Evolutionary conservation across 2,113 vertebrate species (phyloP).

Genomic region (Gobio gobio): DNA sequence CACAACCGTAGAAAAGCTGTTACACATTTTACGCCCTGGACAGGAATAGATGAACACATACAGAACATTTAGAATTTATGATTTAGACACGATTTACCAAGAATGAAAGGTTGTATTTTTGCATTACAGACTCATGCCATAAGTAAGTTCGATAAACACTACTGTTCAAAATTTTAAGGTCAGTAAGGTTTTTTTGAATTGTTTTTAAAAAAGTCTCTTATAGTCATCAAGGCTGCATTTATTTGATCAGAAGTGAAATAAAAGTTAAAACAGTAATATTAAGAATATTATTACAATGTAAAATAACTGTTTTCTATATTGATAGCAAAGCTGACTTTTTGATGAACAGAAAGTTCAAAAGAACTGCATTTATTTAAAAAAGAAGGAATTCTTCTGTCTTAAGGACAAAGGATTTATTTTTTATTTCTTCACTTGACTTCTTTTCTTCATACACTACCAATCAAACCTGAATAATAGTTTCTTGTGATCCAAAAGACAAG

Average conservation of each 20-base stretch:
- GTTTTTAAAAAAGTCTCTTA: not conserved
- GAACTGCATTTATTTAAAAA: too few species aligned
- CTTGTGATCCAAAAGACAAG: too few species aligned
- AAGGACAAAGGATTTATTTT: too few species aligned
- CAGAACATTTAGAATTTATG: not conserved
- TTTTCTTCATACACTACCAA: too few species aligned
- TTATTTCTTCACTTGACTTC: too few species aligned
- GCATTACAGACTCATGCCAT: too few species aligned
- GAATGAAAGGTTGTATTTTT: not conserved
- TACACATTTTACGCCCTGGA: constrained; percentile 9
- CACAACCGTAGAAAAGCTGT: constrained; percentile 25
- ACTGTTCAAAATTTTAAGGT: not conserved
- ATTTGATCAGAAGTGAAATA: not conserved
- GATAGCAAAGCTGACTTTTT: not conserved
- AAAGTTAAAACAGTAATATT: not conserved
- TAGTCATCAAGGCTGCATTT: not conserved
- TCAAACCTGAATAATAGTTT: too few species aligned
- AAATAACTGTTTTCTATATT: not conserved
- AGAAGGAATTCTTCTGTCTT: too few species aligned
- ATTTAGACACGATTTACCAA: not conserved
- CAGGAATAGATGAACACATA: constrained; percentile 4
- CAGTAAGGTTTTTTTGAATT: not conserved
- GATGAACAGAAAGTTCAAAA: too few species aligned
- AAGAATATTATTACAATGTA: not conserved
- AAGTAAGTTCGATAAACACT: not conserved